phyloP scores from a whole-genome alignment of 2,888 invertebrate genomes.

The Dysmachus trigonus region DNA sequence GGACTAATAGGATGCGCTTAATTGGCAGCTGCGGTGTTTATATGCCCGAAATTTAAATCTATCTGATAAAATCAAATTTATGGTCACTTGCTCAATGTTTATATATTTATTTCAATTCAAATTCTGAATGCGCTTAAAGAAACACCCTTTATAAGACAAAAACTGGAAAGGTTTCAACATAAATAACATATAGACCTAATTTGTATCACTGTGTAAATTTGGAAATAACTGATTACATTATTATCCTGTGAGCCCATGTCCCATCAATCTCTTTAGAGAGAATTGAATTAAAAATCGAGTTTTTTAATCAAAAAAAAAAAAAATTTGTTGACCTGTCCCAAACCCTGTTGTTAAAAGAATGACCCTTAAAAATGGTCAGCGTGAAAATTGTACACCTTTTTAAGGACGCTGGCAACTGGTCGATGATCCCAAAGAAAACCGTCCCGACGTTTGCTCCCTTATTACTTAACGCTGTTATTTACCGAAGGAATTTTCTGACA shows the following conservation, averaged over 20 bases:
- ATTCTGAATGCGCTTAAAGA: no score
- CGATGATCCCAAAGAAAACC: not conserved
- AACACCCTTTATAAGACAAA: no score
- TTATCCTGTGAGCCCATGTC: not conserved
- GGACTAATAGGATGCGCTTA: no score
- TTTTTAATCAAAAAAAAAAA: not conserved
- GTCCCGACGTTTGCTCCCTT: not conserved
- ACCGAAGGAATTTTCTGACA: conserved; percentile 18
- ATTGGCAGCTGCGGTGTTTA: no score
- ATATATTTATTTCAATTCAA: no score
- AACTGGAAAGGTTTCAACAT: not conserved
- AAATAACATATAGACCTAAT: not conserved
- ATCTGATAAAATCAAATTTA: no score
- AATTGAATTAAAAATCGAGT: not conserved
- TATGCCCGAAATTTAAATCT: no score
- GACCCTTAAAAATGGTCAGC: not conserved
- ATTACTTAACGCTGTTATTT: conserved; percentile 11
- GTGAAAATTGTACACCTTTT: not conserved
- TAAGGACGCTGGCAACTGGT: not conserved
- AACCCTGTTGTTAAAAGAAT: not conserved
- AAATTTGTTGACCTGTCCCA: not conserved
- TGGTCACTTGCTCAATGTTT: no score
- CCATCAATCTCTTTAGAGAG: not conserved
- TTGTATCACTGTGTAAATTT: not conserved
- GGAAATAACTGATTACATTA: not conserved